Percentiles rank a stretch among this genome's conserved stretches.
phyloP scores from a whole-genome alignment of 2,113 vertebrate species.

The Ictalurus furcatus region DNA sequence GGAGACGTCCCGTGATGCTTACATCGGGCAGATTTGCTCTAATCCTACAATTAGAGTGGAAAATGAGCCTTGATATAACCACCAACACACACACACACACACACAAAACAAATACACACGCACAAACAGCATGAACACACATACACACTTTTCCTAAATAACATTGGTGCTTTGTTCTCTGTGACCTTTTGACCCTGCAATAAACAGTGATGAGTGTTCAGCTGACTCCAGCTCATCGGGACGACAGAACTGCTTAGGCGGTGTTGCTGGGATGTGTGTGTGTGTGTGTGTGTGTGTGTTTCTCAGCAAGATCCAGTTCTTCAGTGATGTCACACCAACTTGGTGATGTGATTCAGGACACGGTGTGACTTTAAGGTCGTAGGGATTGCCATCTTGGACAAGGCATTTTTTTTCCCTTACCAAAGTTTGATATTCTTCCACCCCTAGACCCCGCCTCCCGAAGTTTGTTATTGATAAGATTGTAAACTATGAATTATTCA shows the following conservation, averaged over 20 bases:
- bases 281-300: slow-evolving; percentile 34
- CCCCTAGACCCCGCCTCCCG: background rate
- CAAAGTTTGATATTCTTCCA: background rate
- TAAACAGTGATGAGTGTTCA: slow-evolving; percentile 63
- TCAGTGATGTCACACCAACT: background rate
- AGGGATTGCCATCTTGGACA: background rate
- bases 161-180: slow-evolving; percentile 21
- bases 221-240: slow-evolving; percentile 63
- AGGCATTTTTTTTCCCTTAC: background rate
- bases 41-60: slow-evolving; percentile 60
- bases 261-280: slow-evolving; percentile 53
- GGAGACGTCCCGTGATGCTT: slow-evolving; percentile 54
- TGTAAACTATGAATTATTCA: background rate
- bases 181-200: slow-evolving; percentile 57
- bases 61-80: slow-evolving; percentile 51
- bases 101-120: slow-evolving; percentile 23
- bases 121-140: slow-evolving; percentile 10
- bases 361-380: background rate
- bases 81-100: slow-evolving; percentile 33
- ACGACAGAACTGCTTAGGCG: slow-evolving; percentile 57
- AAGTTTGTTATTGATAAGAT: background rate
- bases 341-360: background rate
- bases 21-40: slow-evolving; percentile 63
- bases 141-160: slow-evolving; percentile 27
- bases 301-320: background rate